Conservation (phyloP, 2,888 invertebrate species). For the Acholoe squamosa region DNA sequence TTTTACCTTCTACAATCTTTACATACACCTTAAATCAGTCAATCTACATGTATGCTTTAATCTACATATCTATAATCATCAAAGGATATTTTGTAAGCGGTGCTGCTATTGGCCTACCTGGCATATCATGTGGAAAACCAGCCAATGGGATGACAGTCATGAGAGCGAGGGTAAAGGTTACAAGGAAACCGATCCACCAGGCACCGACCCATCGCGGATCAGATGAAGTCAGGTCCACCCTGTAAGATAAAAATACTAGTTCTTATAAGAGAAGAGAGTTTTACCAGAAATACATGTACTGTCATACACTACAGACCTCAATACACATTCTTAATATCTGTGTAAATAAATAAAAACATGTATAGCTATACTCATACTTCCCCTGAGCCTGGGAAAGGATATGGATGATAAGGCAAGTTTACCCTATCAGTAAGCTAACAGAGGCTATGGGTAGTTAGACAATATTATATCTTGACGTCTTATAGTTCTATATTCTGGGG, state of each 20-base stretch:
- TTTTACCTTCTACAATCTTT: no score
- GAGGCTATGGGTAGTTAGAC: not conserved
- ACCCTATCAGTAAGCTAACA: not conserved
- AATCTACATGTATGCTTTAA: no score
- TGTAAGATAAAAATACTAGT: constrained; percentile 18
- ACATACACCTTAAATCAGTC: no score
- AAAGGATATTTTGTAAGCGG: not conserved
- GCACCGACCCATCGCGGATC: constrained; percentile 92
- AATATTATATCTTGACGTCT: not conserved
- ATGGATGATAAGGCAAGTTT: no score
- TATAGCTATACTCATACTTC: no score
- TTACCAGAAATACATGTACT: no score
- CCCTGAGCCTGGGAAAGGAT: no score
- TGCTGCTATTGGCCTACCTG: constrained; percentile 79
- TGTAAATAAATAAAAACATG: no score
- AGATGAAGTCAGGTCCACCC: constrained; percentile 69
- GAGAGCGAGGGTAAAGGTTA: constrained; percentile 92
- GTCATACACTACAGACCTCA: no score
- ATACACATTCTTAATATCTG: no score
- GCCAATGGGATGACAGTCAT: constrained; percentile 94
- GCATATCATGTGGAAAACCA: constrained; percentile 92
- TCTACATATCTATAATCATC: no score
- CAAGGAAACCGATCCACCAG: constrained; percentile 95
- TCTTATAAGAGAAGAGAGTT: no score
- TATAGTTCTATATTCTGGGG: not conserved